Conservation (phyloP, 2,113 vertebrate species). For the Epinephelus moara region DNA sequence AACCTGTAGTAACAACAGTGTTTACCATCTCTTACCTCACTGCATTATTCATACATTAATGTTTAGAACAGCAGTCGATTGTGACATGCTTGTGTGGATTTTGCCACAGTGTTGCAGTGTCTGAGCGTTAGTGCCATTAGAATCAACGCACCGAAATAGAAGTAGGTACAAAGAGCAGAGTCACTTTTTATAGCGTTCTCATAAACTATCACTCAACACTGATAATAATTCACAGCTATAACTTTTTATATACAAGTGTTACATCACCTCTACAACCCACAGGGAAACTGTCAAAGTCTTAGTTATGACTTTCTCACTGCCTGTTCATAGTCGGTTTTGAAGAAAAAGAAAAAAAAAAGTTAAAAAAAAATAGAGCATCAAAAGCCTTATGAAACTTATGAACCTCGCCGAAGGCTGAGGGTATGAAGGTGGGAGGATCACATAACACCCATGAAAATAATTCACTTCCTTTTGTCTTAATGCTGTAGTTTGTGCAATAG, state of each 20-base stretch:
- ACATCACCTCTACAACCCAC: conserved; percentile 28
- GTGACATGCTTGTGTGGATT: conserved; percentile 52
- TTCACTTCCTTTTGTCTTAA: conserved; percentile 76
- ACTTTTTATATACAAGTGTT: conserved; percentile 55
- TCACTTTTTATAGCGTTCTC: conserved; percentile 51
- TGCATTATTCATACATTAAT: conserved; percentile 60
- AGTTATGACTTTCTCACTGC: conserved; percentile 31
- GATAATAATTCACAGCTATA: conserved; percentile 25
- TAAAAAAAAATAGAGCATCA: conserved; percentile 48
- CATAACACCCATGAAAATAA: conserved; percentile 33
- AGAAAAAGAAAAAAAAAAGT: conserved; percentile 7
- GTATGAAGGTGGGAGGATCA: conserved; percentile 29
- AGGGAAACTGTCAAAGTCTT: conserved; percentile 50
- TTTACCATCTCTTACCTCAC: conserved; percentile 74
- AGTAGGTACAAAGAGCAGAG: conserved; percentile 52
- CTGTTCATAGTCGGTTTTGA: conserved; percentile 52
- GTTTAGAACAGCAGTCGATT: conserved; percentile 32
- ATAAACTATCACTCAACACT: conserved; percentile 36
- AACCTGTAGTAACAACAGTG: conserved; percentile 61
- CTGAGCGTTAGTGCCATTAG: conserved; percentile 48
- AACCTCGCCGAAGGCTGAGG: conserved; percentile 55
- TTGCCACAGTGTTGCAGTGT: conserved; percentile 52
- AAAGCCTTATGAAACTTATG: conserved; percentile 75
- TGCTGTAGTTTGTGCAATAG: conserved; percentile 81
- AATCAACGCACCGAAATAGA: conserved; percentile 36